Evolutionary conservation across 2,888 invertebrate genomes (phyloP).

Genomic region (Yponomeuta plumbellus): DNA sequence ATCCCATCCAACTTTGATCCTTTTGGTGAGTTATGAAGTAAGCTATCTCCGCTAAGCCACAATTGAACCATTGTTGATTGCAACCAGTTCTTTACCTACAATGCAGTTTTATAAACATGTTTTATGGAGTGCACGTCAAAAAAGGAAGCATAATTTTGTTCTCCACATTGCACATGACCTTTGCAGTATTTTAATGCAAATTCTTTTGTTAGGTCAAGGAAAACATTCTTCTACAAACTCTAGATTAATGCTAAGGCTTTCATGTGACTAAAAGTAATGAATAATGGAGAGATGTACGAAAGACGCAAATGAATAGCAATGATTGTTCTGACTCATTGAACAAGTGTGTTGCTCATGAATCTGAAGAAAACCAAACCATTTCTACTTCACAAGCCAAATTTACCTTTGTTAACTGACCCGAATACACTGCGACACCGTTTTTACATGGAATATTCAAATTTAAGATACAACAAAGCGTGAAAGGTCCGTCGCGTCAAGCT

Average conservation of each 20-base stretch:
- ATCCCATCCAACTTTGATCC: no score
- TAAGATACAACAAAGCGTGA: not conserved
- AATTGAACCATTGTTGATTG: no score
- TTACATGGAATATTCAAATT: not conserved
- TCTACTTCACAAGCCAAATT: slow-evolving; percentile 16
- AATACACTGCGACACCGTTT: slow-evolving; percentile 18
- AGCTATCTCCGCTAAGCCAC: no score
- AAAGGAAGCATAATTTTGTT: not conserved
- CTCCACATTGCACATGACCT: slow-evolving; percentile 29
- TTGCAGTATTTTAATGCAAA: slow-evolving; percentile 32
- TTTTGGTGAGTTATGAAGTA: no score
- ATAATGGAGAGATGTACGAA: not conserved
- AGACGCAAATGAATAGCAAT: not conserved
- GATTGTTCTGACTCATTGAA: not conserved
- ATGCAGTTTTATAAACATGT: slow-evolving; percentile 1
- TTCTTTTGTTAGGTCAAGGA: slow-evolving; percentile 39
- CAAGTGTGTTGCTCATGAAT: not conserved
- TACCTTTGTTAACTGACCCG: slow-evolving; percentile 25
- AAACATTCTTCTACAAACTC: not conserved
- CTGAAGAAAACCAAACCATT: not conserved
- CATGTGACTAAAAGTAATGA: not conserved
- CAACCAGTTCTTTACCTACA: not conserved
- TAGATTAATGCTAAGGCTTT: not conserved
- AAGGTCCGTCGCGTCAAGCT: not conserved
- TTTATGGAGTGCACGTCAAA: not conserved